Percentiles rank a stretch among this genome's conserved stretches.
Conservation (phyloP, 2,797 vertebrate genomes). For the Nyctibius grandis region DNA sequence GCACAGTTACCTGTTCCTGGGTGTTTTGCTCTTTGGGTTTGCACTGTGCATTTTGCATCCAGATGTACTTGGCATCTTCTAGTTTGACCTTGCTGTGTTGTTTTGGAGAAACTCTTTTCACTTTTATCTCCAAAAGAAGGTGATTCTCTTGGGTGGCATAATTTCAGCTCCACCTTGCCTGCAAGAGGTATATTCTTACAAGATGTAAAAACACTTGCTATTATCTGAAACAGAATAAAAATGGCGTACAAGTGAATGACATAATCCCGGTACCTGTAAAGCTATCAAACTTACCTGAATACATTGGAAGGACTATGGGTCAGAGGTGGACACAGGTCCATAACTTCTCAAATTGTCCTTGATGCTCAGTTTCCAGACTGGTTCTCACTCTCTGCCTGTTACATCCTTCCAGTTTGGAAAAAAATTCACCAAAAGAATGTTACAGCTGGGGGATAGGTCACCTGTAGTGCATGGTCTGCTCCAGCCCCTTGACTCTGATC, state of each 20-base stretch:
- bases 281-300: background rate
- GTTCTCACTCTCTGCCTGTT: background rate
- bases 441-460: background rate
- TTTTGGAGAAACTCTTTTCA: background rate
- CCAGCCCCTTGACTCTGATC: background rate
- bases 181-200: background rate
- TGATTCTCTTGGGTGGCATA: background rate
- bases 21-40: background rate
- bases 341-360: background rate
- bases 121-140: background rate
- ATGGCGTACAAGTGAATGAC: background rate
- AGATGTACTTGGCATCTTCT: background rate
- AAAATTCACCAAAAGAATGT: background rate
- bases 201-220: background rate
- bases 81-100: background rate
- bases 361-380: background rate
- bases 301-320: fast-evolving
- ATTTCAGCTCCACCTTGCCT: background rate
- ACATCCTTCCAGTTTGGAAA: background rate
- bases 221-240: background rate
- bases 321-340: too few relatives aligned
- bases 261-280: background rate
- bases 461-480: background rate
- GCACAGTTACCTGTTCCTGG: background rate
- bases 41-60: background rate